phyloP scores from a whole-genome alignment of 2,113 vertebrate species.

The Danio rerio region DNA sequence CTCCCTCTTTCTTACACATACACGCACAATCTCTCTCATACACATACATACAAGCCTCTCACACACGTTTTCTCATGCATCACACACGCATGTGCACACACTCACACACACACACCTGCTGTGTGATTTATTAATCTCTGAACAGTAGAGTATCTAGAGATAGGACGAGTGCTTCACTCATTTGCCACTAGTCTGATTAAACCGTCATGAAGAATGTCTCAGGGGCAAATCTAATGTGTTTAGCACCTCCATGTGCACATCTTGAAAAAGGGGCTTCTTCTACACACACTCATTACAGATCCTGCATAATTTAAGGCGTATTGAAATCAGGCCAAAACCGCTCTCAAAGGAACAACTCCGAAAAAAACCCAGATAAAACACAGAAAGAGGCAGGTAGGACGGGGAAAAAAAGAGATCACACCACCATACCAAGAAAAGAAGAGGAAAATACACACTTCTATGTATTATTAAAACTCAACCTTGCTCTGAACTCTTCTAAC shows the following conservation, averaged over 20 bases:
- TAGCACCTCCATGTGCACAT: constrained; percentile 58
- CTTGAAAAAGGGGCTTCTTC: constrained; percentile 54
- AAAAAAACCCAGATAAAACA: neutral
- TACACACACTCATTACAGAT: constrained; percentile 63
- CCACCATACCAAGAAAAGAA: too few relatives aligned
- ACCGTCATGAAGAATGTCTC: constrained; percentile 64
- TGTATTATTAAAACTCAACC: neutral
- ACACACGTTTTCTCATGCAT: too few relatives aligned
- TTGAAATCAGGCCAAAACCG: constrained; percentile 55
- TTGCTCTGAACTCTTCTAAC: neutral
- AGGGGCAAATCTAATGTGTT: constrained; percentile 66
- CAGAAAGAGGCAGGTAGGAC: neutral
- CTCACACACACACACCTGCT: constrained; percentile 31
- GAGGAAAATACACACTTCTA: too few relatives aligned
- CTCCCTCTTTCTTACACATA: too few relatives aligned
- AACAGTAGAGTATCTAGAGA: constrained; percentile 8
- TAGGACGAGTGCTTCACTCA: constrained; percentile 45
- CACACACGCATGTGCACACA: neutral
- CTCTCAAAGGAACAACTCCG: constrained; percentile 14
- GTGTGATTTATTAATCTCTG: constrained; percentile 49
- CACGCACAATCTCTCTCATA: too few relatives aligned
- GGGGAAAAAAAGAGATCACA: too few relatives aligned
- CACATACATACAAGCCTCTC: too few relatives aligned
- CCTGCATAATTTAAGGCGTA: constrained; percentile 59
- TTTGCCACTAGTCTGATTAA: constrained; percentile 71